Evolutionary conservation across 1,140 invertebrate genomes (phyloP).

Genomic region (Bombus breviceps): DNA sequence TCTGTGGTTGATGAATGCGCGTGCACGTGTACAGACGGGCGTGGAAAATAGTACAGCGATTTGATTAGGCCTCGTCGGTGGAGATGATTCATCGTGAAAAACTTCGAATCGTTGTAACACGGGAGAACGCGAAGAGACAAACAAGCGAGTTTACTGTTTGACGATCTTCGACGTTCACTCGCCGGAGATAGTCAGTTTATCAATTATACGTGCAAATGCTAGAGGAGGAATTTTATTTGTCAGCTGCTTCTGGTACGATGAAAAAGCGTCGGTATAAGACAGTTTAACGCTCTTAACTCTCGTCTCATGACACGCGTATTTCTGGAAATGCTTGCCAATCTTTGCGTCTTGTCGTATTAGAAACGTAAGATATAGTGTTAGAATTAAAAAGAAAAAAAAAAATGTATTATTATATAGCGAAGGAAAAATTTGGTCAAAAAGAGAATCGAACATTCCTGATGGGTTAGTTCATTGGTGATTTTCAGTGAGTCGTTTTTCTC

Average conservation of each 20-base stretch:
- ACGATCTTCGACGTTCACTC: background rate
- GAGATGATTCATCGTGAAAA: constrained; percentile 63
- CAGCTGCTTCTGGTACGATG: too few species aligned
- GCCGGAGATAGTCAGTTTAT: background rate
- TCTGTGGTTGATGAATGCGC: constrained; percentile 34
- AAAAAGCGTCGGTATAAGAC: too few species aligned
- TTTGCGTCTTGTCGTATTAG: background rate
- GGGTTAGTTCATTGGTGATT: too few species aligned
- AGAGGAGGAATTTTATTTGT: background rate
- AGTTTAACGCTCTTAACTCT: too few species aligned
- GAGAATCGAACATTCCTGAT: too few species aligned
- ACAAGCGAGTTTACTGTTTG: background rate
- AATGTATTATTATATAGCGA: too few species aligned
- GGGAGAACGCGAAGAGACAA: background rate
- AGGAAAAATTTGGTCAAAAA: too few species aligned
- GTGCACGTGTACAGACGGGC: constrained; percentile 35
- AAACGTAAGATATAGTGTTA: background rate
- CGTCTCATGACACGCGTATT: too few species aligned
- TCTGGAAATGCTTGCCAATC: too few species aligned
- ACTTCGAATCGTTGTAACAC: constrained; percentile 42
- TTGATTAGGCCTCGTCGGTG: constrained; percentile 37
- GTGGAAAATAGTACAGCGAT: constrained; percentile 65
- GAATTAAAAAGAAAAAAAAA: too few species aligned
- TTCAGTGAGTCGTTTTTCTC: background rate
- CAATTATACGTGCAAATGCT: too few species aligned